Evolutionary conservation across 2,113 vertebrate species (phyloP), one percentile per base, ranked within the genome.

Genomic region (Reinhardtius hippoglossoides): DNA sequence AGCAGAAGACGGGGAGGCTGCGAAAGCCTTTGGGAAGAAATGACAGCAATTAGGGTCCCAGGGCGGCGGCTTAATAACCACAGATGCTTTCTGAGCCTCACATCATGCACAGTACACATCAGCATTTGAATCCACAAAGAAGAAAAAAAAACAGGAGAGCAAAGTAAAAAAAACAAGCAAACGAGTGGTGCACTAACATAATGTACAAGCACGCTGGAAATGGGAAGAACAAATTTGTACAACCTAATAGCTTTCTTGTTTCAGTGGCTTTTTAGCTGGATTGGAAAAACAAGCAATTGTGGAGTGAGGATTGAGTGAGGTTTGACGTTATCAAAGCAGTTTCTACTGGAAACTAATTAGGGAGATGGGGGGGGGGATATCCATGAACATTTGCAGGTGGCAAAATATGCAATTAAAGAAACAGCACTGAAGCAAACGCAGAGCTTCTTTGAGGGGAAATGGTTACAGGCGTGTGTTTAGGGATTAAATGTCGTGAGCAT

Each of bases 161-260:
- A 87, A 70, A 67, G 54, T 15, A 78, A 9, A 20, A 20, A 20
- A 63, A 79, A 74, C 50, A 87, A 84, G 21, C 56, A 54, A 77
- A 72, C 20, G 44, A 56, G 3, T 57, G 21, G 66, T 42, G 23
- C 48, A 35, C 62, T 52, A 60, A 72, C 80, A 80, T 68, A 84
- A 88, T 87, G 78, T 85, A 89, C 76, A 84, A 18, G 55, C 63
- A 71, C 9, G 16, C 37, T 68, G 76, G 37, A 84, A 87, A 84
- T 54, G 24, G 26, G 55, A 23, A 77, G 48, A 82, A 83, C 23
- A 66, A 84, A 79, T 88, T 89, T 92, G 50, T 89, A 92, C 90
- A 91, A 87, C 78, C 59, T 57, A 71, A 77, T 71, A 82, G 46
- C 59, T 78, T 77, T 70, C 59, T 66, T 74, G 59, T 74, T 71